Evolutionary conservation across 2,888 invertebrate species (phyloP).

Genomic region (Apodemia zela): DNA sequence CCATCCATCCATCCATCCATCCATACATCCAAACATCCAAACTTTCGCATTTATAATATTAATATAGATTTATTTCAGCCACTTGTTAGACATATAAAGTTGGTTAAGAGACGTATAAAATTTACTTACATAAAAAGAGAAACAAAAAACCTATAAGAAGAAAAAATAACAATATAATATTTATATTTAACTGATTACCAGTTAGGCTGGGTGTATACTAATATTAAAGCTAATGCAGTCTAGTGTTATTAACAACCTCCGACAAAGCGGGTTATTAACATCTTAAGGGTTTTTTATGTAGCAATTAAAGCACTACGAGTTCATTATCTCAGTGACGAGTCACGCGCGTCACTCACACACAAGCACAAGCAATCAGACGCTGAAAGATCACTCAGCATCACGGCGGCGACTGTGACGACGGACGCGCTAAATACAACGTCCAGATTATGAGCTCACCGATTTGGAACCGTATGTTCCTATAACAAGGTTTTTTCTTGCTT

Average conservation of each 20-base stretch:
- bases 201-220: too few relatives aligned
- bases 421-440: slow-evolving; percentile 1
- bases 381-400: slow-evolving; percentile 8
- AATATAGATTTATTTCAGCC: too few relatives aligned
- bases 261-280: slow-evolving; percentile 6
- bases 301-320: neutral
- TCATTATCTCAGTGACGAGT: slow-evolving; percentile 1
- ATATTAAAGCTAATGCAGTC: neutral
- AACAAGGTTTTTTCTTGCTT: neutral
- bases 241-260: neutral
- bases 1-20: too few relatives aligned
- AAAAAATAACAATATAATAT: too few relatives aligned
- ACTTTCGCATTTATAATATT: too few relatives aligned
- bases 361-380: neutral
- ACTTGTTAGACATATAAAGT: too few relatives aligned
- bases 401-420: neutral
- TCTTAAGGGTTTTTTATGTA: neutral
- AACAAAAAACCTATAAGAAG: too few relatives aligned
- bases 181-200: too few relatives aligned
- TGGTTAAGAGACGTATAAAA: too few relatives aligned
- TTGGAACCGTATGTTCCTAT: neutral
- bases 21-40: too few relatives aligned
- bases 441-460: neutral
- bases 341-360: slow-evolving; percentile 6
- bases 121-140: too few relatives aligned